Percentiles rank a stretch among this genome's conserved stretches.
phyloP scores from a whole-genome alignment of 2,888 invertebrate species.

The Homarus gammarus region DNA sequence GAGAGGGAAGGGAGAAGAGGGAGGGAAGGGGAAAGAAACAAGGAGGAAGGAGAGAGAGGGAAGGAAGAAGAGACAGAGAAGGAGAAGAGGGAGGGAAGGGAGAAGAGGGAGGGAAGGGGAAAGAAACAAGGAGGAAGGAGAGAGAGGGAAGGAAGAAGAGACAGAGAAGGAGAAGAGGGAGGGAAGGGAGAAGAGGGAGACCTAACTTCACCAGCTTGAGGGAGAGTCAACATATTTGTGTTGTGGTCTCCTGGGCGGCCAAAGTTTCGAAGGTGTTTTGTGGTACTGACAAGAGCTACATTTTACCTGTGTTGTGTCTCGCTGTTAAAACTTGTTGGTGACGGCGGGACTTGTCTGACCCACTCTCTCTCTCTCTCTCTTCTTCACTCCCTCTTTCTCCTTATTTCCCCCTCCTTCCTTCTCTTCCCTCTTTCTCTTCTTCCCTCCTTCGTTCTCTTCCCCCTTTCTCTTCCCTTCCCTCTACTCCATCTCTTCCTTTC shows the following conservation, averaged over 20 bases:
- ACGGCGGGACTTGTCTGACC: not conserved
- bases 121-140: too few species aligned
- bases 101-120: too few species aligned
- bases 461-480: not conserved
- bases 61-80: too few species aligned
- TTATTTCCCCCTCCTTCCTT: not conserved
- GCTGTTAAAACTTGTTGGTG: not conserved
- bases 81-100: too few species aligned
- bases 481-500: not conserved
- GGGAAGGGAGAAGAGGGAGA: not conserved
- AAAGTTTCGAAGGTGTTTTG: not conserved
- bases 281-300: not conserved
- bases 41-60: too few species aligned
- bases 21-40: too few species aligned
- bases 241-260: not conserved
- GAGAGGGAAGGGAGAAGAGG: too few species aligned
- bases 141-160: too few species aligned
- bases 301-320: not conserved
- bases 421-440: not conserved
- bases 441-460: not conserved
- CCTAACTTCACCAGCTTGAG: not conserved
- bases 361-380: not conserved
- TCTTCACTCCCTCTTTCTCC: not conserved
- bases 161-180: too few species aligned
- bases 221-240: not conserved